Conservation (phyloP, 2,888 invertebrate species). For the Harpagoxenus sublaevis region DNA sequence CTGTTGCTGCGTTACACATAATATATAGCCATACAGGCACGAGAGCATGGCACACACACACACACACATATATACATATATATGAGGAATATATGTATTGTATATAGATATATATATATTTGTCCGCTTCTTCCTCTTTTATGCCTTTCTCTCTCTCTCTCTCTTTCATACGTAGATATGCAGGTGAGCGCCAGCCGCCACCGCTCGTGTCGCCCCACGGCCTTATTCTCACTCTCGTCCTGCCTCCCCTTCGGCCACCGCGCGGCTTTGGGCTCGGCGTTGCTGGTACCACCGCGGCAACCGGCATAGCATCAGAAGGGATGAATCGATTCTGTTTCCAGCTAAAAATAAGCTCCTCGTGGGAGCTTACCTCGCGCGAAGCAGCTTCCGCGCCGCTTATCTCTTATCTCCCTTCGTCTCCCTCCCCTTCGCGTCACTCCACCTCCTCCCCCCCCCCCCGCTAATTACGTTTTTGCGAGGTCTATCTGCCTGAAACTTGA, state of each 20-base stretch:
- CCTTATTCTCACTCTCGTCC: slow-evolving; percentile 14
- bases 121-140: not conserved
- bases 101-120: not conserved
- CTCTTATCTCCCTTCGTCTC: slow-evolving; percentile 43
- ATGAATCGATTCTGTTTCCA: slow-evolving; percentile 79
- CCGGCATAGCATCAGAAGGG: slow-evolving; percentile 72
- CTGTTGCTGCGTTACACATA: slow-evolving; percentile 48
- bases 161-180: not conserved
- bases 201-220: slow-evolving; percentile 12
- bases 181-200: slow-evolving; percentile 1
- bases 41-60: not conserved
- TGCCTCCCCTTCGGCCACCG: not conserved
- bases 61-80: not conserved
- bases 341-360: slow-evolving; percentile 78
- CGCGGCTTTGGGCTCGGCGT: slow-evolving; percentile 50
- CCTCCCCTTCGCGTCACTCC: slow-evolving; percentile 50
- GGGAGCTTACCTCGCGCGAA: slow-evolving; percentile 67
- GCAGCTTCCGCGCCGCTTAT: slow-evolving; percentile 43
- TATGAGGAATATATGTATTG: not conserved
- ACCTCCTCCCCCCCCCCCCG: not conserved
- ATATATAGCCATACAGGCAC: not conserved
- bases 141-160: not conserved
- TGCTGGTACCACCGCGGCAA: slow-evolving; percentile 48
- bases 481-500: not conserved
- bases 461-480: slow-evolving; percentile 31